Evolutionary conservation across 2,113 vertebrate genomes (phyloP), one percentile per base, ranked within the genome.

Genomic region (Uropsilus gracilis): DNA sequence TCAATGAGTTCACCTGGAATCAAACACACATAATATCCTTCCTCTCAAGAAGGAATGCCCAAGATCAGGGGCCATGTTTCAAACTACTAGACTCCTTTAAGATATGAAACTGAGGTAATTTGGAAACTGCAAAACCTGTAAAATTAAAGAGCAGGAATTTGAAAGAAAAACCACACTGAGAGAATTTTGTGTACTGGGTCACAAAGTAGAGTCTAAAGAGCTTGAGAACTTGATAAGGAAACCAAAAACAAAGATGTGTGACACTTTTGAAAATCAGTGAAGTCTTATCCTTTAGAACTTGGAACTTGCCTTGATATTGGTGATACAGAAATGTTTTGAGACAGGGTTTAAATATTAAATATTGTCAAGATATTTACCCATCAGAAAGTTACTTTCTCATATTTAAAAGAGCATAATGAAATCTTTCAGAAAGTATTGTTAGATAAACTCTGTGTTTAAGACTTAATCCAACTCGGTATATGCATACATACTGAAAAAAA

Each of bases 251-350:
- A 0, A 22, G 17, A 9, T 18, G 12, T 30, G 30, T 81, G 30
- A 76, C 44, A 57, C 0, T 0, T 59, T 68, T 39, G 13, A 26
- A 24, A 13, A 37, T 48, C 50, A 53, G 34, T 46, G 34, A 42
- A n/a, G 24, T 2, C 6, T 39, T 24, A 2, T 18, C 44, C 20
- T 50, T 1, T n/a, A n/a, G 14, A 1, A 5, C 4, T n/a, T n/a
- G 2, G 2, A 32, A 30, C 1, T 73, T 9, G 22, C 20, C 12
- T 50, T 77, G n/a, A 39, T 24, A 66, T 6, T 12, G 9, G 10
- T 68, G 8, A 8, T 5, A 37, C 48, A 20, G 8, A 90, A 61
- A 59, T 14, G 80, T 61, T 61, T 83, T 53, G 8, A 32, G 50
- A 46, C 30, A 82, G 39, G 6, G 14, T 69, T 72, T 93, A 53